Evolutionary conservation across 2,797 vertebrate genomes (phyloP).

Genomic region (Delichon dasypus): DNA sequence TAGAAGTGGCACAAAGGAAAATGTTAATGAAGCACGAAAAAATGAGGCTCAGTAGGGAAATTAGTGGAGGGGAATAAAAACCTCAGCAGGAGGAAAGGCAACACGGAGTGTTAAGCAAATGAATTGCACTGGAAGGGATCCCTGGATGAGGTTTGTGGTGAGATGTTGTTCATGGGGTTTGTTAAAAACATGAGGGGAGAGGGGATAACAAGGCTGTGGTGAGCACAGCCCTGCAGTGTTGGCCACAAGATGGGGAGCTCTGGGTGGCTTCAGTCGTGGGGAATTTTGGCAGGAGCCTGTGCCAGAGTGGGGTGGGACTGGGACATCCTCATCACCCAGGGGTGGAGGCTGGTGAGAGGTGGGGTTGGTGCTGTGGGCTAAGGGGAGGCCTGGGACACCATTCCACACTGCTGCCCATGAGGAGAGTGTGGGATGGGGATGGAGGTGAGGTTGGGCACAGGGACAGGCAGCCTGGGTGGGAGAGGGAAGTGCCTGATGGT

Average conservation of each 20-base stretch:
- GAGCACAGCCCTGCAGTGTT: fast-evolving
- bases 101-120: not conserved
- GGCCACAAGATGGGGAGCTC: fast-evolving
- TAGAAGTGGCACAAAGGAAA: conserved; percentile 13
- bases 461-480: not conserved
- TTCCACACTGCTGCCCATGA: not conserved
- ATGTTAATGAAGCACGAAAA: not conserved
- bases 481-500: not conserved
- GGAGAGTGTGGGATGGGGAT: not conserved
- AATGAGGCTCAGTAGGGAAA: conserved; percentile 25
- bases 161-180: not conserved
- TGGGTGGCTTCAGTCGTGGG: fast-evolving
- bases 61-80: not conserved
- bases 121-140: not conserved
- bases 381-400: not conserved
- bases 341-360: not conserved
- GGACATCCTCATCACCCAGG: fast-evolving
- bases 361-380: not conserved
- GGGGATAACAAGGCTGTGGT: fast-evolving
- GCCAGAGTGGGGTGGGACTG: not conserved
- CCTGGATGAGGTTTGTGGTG: not conserved
- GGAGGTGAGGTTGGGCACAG: not conserved
- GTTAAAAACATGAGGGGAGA: not conserved
- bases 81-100: not conserved
- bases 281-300: not conserved